phyloP scores from a whole-genome alignment of 37 sponge, comb jelly and placozoan species.

The Ephydatia muelleri region DNA sequence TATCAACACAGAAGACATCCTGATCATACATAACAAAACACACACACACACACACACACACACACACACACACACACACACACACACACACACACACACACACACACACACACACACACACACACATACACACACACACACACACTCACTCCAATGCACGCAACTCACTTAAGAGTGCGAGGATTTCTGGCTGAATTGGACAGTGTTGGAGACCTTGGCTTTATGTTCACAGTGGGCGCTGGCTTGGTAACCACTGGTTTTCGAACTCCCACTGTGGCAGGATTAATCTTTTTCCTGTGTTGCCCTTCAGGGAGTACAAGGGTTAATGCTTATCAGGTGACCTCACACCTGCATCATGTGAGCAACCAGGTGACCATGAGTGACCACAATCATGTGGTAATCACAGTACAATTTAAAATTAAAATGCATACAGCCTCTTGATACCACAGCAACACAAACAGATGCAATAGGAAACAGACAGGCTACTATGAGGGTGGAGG shows the following conservation, averaged over 20 bases:
- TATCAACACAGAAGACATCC: too few species aligned
- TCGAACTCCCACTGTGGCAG: too few species aligned
- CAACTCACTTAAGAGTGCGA: not conserved
- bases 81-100: conserved; percentile 4
- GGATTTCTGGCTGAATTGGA: not conserved
- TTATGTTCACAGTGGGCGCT: not conserved
- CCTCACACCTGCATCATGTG: not conserved
- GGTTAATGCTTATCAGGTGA: too few species aligned
- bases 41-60: not conserved
- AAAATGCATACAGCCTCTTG: not conserved
- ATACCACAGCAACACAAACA: too few species aligned
- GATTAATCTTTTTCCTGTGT: too few species aligned
- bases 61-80: conserved; percentile 8
- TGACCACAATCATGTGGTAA: not conserved
- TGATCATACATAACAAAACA: not conserved
- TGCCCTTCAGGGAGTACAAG: not conserved
- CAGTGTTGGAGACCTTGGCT: not conserved
- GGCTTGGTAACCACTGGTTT: too few species aligned
- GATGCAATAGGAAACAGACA: too few species aligned
- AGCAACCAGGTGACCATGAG: not conserved
- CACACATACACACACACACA: not conserved
- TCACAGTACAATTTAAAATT: not conserved
- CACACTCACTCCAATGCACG: conserved; percentile 8
- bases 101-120: not conserved
- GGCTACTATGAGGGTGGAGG: not conserved